These are phyloP conservation scores for Squalus acanthias DNA, from an alignment of 2,797 vertebrate genomes.

Conservation along the genomic window DNA sequence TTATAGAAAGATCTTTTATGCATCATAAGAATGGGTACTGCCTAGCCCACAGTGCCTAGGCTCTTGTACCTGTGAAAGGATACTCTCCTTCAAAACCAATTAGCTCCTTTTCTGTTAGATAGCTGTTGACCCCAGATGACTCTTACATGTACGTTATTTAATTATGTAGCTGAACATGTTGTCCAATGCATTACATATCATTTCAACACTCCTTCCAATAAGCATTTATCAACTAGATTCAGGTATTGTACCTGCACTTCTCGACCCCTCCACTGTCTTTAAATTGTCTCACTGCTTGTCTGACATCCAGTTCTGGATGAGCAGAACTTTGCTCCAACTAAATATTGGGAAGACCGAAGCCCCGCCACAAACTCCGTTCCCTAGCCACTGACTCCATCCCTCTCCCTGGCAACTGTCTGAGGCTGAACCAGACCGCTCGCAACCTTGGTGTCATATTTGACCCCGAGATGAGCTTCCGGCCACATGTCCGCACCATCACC, in stretches of 20 bases:
- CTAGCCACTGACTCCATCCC: background rate
- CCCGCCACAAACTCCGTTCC: no score
- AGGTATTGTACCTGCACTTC: background rate
- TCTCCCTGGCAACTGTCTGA: no score
- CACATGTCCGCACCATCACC: no score
- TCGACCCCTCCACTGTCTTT: background rate
- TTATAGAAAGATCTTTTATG: background rate
- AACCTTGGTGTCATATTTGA: no score
- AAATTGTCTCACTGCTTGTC: background rate
- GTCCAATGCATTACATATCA: background rate
- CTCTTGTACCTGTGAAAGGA: background rate
- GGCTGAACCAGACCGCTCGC: no score
- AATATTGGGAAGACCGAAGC: background rate
- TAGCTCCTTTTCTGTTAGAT: background rate
- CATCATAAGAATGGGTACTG: background rate
- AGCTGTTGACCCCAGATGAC: background rate
- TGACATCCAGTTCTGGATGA: background rate
- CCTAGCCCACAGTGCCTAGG: background rate
- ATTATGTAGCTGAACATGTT: background rate
- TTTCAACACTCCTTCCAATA: background rate
- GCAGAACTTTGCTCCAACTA: background rate
- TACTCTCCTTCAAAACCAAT: background rate
- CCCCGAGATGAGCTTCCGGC: no score
- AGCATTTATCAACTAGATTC: background rate
- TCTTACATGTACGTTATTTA: background rate